phyloP scores from a whole-genome alignment of 2,888 invertebrate species.

The Cephus pygmeus region DNA sequence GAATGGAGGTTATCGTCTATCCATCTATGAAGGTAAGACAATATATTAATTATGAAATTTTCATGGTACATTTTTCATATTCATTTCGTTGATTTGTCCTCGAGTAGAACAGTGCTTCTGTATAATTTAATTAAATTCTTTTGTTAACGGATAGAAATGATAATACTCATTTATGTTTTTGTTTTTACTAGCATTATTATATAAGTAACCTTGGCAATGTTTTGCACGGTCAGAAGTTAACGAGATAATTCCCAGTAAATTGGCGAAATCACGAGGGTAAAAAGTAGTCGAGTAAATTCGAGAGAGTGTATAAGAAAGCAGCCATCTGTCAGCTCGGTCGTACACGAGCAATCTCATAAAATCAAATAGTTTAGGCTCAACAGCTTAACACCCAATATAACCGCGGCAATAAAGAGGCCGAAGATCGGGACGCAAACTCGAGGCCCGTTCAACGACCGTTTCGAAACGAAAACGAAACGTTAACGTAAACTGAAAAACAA shows the following conservation, averaged over 20 bases:
- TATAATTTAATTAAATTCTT: not conserved
- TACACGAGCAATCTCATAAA: constrained; percentile 41
- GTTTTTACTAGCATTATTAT: not conserved
- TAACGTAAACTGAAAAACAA: constrained; percentile 64
- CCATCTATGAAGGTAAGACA: not conserved
- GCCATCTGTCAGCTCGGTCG: constrained; percentile 19
- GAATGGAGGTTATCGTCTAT: not conserved
- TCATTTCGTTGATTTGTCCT: not conserved
- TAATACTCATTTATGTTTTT: not conserved
- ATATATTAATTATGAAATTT: not conserved
- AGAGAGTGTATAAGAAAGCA: constrained; percentile 11
- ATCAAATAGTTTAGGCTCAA: constrained; percentile 48
- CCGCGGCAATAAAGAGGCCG: constrained; percentile 27
- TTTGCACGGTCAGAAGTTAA: not conserved
- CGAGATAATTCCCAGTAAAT: not conserved
- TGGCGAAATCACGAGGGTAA: not conserved
- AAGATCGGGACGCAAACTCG: constrained; percentile 21
- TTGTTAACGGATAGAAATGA: not conserved
- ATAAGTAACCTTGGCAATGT: not conserved
- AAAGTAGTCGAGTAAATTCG: constrained; percentile 15
- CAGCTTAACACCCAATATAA: constrained; percentile 46
- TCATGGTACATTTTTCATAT: not conserved
- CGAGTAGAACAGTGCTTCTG: not conserved
- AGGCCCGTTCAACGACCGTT: constrained; percentile 58
- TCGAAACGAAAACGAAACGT: constrained; percentile 56